Evolutionary conservation across 2,797 vertebrate species (phyloP), one percentile per base, ranked within the genome.

Genomic region (Gephyroberyx darwinii): DNA sequence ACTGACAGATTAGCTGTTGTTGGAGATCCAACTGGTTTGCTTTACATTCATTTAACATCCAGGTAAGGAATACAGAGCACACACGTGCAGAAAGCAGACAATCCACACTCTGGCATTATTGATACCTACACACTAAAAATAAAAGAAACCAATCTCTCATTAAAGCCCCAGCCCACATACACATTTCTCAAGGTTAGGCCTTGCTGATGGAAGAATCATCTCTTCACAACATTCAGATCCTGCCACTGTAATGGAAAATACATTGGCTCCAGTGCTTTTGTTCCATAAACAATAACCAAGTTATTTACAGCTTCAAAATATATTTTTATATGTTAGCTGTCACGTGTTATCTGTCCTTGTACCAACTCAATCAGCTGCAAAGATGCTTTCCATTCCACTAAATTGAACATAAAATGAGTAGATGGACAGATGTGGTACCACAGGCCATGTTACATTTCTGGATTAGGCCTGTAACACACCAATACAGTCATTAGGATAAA

Each of bases 81-180:
- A 65, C 56, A 75, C 80, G 77, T 84, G 74, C 69, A 81, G 10
- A 61, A 68, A 71, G 47, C 53, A 75, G 45, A 67, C 57, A 63
- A 52, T 31, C 59, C 9, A 14, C 22, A 58, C 33, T 66, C 13
- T 71, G 63, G 9, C 22, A 8, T 50, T 39, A 52, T 16, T n/a
- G 13, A 53, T 37, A 69, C 20, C 13, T 56, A 35, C 31, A 64
- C 1, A 50, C n/a, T 16, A 33, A 45, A 16, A 4, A 45, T 16
- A 26, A 55, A 84, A 83, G 70, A 72, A 74, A 81, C 52, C 73
- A 8, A 1, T 56, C 17, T 5, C 14, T 5, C 14, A 76, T 68
- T 55, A 63, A 77, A 83, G 60, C 62, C 72, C 48, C 8, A 45
- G 50, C 74, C 19, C 59, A 65, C n/a, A 67, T 3, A 56, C 1